These are phyloP conservation scores for Willisornis vidua DNA, from an alignment of 2,113 vertebrate species.

Conservation along the genomic window DNA sequence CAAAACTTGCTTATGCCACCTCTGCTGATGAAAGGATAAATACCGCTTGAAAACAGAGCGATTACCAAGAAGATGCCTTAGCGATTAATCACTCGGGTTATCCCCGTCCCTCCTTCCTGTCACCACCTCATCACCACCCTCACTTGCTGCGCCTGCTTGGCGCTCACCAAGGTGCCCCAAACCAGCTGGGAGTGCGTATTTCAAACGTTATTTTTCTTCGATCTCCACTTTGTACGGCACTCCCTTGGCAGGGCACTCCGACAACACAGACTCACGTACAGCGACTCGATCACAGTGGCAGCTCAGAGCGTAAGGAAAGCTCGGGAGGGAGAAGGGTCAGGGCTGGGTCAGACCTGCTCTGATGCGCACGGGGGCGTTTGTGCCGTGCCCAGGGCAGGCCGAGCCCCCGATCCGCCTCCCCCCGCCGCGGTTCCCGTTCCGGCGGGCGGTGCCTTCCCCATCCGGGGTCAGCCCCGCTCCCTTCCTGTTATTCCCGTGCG, in stretches of 20 bases:
- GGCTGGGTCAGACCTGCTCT: not conserved
- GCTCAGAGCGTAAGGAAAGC: not conserved
- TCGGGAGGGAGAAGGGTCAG: not conserved
- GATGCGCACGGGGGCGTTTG: not conserved
- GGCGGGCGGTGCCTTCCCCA: slow-evolving; percentile 5
- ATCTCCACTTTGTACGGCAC: not conserved
- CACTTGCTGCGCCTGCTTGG: not conserved
- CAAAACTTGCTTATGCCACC: not conserved
- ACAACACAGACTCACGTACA: not conserved
- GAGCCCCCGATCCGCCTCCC: not conserved
- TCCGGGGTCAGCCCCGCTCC: not conserved
- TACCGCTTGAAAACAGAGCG: not conserved
- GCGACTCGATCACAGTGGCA: not conserved
- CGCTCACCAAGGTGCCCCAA: not conserved
- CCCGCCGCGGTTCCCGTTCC: not conserved
- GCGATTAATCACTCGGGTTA: not conserved
- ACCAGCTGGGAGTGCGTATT: not conserved
- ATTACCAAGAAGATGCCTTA: not conserved
- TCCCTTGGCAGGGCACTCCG: not conserved
- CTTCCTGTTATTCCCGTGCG: not conserved
- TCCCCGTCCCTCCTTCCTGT: not conserved
- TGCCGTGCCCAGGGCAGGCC: not conserved
- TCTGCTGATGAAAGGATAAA: not conserved
- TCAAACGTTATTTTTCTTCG: not conserved
- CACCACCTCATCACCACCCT: not conserved